These are phyloP conservation scores for Esox lucius DNA, from an alignment of 2,797 vertebrate species.

Conservation along the genomic window DNA sequence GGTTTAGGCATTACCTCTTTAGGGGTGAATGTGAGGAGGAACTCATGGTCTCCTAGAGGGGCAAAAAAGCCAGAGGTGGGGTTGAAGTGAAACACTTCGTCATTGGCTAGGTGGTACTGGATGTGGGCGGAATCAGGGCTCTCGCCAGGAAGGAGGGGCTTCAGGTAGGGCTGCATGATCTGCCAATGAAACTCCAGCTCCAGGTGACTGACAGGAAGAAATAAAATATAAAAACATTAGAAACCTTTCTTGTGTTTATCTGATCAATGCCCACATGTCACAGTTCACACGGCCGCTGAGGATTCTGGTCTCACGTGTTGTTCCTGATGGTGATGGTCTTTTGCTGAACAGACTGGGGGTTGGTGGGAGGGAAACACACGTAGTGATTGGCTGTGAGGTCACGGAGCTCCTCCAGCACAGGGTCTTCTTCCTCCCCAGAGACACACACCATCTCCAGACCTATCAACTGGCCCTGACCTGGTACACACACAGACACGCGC, in stretches of 20 bases:
- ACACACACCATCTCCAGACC: constrained; percentile 81
- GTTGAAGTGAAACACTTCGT: constrained; percentile 78
- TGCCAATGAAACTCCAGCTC: constrained; percentile 90
- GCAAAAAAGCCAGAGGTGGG: constrained; percentile 76
- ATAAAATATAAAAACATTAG: no score
- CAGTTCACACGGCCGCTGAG: no score
- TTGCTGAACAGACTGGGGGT: constrained; percentile 67
- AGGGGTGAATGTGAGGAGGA: constrained; percentile 82
- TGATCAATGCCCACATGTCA: not conserved
- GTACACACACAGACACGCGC: not conserved
- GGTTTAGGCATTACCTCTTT: constrained; percentile 73
- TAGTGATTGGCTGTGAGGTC: constrained; percentile 81
- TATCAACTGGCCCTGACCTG: constrained; percentile 83
- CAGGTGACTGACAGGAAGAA: constrained; percentile 72
- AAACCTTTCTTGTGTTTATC: not conserved
- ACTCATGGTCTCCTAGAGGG: constrained; percentile 78
- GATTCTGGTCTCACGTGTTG: constrained; percentile 74
- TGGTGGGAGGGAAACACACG: constrained; percentile 79
- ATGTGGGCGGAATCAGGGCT: constrained; percentile 48
- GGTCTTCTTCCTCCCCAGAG: constrained; percentile 72
- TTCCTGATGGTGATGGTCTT: constrained; percentile 84
- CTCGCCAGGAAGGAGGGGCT: constrained; percentile 66
- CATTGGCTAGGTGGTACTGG: constrained; percentile 66
- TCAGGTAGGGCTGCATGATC: constrained; percentile 83
- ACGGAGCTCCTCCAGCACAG: constrained; percentile 67